Evolutionary conservation across 2,113 vertebrate species (phyloP), one percentile per base, ranked within the genome.

Genomic region (Cyrtonyx montezumae): DNA sequence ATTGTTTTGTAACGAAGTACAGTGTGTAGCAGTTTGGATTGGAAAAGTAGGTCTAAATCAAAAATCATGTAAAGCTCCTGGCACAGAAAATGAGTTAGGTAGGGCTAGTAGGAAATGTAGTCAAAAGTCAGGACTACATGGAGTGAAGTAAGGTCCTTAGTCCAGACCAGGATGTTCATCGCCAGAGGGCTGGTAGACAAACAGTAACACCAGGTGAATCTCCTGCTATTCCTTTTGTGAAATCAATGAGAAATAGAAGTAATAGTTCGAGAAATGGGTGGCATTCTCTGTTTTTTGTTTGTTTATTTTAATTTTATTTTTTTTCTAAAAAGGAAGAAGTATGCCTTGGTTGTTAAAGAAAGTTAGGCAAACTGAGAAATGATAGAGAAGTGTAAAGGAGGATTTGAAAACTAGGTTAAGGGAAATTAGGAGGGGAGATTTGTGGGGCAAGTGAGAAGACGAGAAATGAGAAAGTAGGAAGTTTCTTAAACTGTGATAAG

Each of bases 11-110:
- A 40, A 78, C 77, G 37, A 87, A 81, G 11, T 63, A 9, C 66
- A 68, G 30, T 69, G 28, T 85, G 79, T 94, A 77, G 37, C 56
- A 89, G 71, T 71, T 93, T 88, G 58, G 51, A 55, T 87, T 58
- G 74, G 86, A 79, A 51, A 69, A 34, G 49, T 69, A 73, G 5
- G 55, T 87, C 62, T 92, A 77, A 94, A 73, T 30, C 30, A 43
- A 43, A 56, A 87, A 46, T 84, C 26, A 19, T 79, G 36, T 30
- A 90, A 70, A 93, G 65, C 59, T 43, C 22, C 45, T 82, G 66
- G 53, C 59, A 13, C 6, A 58, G 63, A 71, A 91, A 51, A 45
- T 90, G 84, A 89, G 13, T 53, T 77, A 26, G 13, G 11, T 43
- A 81, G 61, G 40, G 13, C 10, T 61, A 69, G 20, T 23, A 81